A percentile compares a stretch with the other conserved stretches of the same genome.
These are phyloP conservation scores for Puffinus mauretanicus DNA, from an alignment of 2,113 vertebrate species.

Conservation along the genomic window DNA sequence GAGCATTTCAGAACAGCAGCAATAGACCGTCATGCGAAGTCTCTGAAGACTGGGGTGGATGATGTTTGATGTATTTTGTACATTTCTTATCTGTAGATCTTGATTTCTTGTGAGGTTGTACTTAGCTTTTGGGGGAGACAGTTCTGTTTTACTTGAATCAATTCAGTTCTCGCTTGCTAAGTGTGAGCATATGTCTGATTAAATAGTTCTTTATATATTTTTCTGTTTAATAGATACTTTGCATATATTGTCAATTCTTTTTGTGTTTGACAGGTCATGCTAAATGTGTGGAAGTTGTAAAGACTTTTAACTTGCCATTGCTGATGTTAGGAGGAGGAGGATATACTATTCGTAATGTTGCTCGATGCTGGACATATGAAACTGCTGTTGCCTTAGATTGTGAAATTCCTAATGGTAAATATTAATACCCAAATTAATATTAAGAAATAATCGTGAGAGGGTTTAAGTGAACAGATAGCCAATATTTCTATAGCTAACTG, in stretches of 20 bases:
- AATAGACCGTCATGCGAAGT: not conserved
- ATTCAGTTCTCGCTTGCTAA: not conserved
- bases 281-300: conserved; percentile 85
- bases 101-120: not conserved
- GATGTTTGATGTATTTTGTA: not conserved
- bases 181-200: not conserved
- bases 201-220: not conserved
- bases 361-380: conserved; percentile 85
- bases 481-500: not conserved
- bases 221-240: not conserved
- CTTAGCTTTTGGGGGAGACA: not conserved
- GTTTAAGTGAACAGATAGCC: not conserved
- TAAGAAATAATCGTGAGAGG: not conserved
- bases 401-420: conserved; percentile 83
- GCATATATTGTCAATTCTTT: not conserved
- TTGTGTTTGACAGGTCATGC: conserved; percentile 77
- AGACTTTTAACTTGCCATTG: conserved; percentile 83
- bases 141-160: not conserved
- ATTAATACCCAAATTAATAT: not conserved
- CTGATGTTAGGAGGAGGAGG: conserved; percentile 85
- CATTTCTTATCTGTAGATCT: not conserved
- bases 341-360: conserved; percentile 84
- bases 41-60: conserved; percentile 1
- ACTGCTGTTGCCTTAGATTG: conserved; percentile 84
- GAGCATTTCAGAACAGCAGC: not conserved